These are phyloP conservation scores for Plectus sambesii DNA, from an alignment of 1,140 invertebrate species.

Conservation along the genomic window DNA sequence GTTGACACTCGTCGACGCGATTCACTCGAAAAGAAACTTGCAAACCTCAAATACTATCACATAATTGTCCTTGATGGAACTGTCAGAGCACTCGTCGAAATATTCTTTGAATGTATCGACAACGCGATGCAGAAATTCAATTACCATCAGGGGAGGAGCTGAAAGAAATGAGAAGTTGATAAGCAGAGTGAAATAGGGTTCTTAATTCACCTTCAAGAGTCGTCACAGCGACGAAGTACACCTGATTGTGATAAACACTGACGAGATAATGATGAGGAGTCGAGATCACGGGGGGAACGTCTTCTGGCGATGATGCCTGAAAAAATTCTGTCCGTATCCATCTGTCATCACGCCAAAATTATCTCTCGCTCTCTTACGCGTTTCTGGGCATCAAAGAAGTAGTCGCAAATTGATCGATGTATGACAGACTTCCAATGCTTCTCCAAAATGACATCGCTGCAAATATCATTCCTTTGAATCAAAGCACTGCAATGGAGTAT, in stretches of 20 bases:
- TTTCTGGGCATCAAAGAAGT: conserved; percentile 94
- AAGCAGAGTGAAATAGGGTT: not conserved
- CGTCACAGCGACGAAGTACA: conserved; percentile 90
- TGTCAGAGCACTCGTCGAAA: conserved; percentile 88
- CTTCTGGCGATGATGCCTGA: too few species aligned
- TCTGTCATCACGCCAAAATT: too few species aligned
- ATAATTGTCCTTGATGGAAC: conserved; percentile 95
- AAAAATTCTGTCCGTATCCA: too few species aligned
- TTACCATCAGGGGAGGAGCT: conserved; percentile 91
- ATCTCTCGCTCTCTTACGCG: conserved; percentile 52
- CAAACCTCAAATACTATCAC: conserved; percentile 90
- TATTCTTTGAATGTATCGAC: conserved; percentile 94
- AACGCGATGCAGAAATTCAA: conserved; percentile 93
- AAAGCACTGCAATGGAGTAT: not conserved
- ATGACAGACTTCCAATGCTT: conserved; percentile 99
- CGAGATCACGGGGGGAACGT: conserved; percentile 87
- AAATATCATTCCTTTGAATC: conserved; percentile 38
- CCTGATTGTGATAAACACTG: conserved; percentile 77
- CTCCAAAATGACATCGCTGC: conserved; percentile 95
- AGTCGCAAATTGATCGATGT: conserved; percentile 91
- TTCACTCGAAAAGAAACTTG: conserved; percentile 1
- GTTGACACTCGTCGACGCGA: conserved; percentile 3
- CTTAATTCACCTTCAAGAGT: conserved; percentile 67
- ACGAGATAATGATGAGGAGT: conserved; percentile 96
- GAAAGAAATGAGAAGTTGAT: conserved; percentile 45